Conservation (phyloP, 2,888 invertebrate species). For the Junonia oenone region DNA sequence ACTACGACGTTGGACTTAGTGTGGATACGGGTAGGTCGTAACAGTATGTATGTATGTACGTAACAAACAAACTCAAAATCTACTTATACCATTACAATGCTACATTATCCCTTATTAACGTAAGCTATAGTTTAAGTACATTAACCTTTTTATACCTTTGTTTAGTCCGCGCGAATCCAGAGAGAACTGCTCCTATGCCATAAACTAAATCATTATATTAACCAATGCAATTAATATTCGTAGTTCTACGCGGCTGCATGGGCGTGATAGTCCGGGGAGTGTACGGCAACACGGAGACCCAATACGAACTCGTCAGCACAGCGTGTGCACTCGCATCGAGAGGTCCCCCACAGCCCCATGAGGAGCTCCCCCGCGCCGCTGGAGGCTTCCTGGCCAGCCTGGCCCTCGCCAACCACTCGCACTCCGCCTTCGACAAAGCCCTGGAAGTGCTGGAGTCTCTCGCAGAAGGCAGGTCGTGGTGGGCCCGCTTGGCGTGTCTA, state of each 20-base stretch:
- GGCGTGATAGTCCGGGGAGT: constrained; percentile 61
- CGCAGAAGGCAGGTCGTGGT: constrained; percentile 81
- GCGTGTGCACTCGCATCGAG: constrained; percentile 88
- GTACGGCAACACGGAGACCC: constrained; percentile 68
- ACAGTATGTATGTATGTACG: too few relatives aligned
- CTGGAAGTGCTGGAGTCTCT: constrained; percentile 66
- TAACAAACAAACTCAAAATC: too few relatives aligned
- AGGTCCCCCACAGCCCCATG: constrained; percentile 82
- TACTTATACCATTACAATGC: too few relatives aligned
- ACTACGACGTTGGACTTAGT: too few relatives aligned
- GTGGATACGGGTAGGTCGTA: too few relatives aligned
- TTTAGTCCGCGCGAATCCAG: too few relatives aligned
- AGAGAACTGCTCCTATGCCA: too few relatives aligned
- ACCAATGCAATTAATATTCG: neutral
- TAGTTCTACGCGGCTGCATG: constrained; percentile 60
- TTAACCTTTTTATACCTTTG: too few relatives aligned
- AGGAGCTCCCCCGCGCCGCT: constrained; percentile 85
- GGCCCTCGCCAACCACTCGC: constrained; percentile 81
- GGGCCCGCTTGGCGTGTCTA: constrained; percentile 82
- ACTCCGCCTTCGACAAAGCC: constrained; percentile 79
- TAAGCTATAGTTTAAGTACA: too few relatives aligned
- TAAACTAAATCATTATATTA: neutral
- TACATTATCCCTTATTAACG: too few relatives aligned
- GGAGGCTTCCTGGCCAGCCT: constrained; percentile 83
- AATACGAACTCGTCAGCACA: constrained; percentile 80